phyloP scores from a whole-genome alignment of 1,140 invertebrate genomes.

The Samia ricini region DNA sequence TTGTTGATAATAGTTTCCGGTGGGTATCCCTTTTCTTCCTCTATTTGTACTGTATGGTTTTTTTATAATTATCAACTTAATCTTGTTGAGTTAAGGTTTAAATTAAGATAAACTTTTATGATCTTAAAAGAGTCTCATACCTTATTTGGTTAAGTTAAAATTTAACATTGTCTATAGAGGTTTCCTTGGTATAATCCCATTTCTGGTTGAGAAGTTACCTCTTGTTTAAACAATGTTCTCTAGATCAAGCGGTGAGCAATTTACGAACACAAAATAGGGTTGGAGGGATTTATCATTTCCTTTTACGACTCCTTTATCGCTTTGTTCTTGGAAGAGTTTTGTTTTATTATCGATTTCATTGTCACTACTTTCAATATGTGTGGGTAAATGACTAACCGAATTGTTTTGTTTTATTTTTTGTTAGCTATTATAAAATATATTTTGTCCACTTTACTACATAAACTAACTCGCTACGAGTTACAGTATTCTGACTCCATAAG shows the following conservation, averaged over 20 bases:
- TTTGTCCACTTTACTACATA: background rate
- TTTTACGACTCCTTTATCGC: slow-evolving; percentile 7
- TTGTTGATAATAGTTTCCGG: slow-evolving; percentile 61
- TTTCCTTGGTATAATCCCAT: slow-evolving; percentile 36
- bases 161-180: slow-evolving; percentile 53
- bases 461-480: background rate
- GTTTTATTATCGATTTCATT: slow-evolving; percentile 8
- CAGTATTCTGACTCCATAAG: slow-evolving; percentile 26
- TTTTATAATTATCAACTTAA: slow-evolving; percentile 34
- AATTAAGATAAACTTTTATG: too few species aligned
- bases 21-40: slow-evolving; percentile 28
- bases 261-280: slow-evolving; percentile 10
- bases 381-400: slow-evolving; percentile 3
- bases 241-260: slow-evolving; percentile 16
- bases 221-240: slow-evolving; percentile 31
- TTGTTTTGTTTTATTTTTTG: background rate
- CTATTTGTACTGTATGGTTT: slow-evolving; percentile 44
- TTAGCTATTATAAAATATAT: background rate
- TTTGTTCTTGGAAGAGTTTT: slow-evolving; percentile 6
- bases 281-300: slow-evolving; percentile 9
- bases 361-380: background rate
- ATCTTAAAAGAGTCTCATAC: slow-evolving; percentile 39
- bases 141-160: slow-evolving; percentile 32
- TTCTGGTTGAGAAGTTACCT: slow-evolving; percentile 28
- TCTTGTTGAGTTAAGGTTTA: slow-evolving; percentile 37